Evolutionary conservation across 2,797 vertebrate genomes (phyloP), one percentile per base, ranked within the genome.

Genomic region (Cyclopterus lumpus): DNA sequence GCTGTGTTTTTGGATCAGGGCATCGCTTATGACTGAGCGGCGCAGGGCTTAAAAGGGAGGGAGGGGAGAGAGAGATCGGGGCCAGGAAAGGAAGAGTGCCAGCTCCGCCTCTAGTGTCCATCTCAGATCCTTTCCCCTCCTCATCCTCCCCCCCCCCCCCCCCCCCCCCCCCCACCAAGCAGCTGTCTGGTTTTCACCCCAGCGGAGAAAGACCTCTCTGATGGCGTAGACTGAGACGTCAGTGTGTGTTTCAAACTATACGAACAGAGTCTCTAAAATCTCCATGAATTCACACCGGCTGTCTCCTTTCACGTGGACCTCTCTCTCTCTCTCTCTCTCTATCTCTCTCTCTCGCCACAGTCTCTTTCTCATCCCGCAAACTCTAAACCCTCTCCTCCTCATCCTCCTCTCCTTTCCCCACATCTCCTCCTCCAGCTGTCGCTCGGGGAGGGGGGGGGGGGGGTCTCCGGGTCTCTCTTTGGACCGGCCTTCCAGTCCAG

Each of bases 71-170:
- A 86, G 61, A 84, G 61, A 79, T 72, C 67, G 28, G 28, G 62
- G 85, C 82, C 88, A 91, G 91, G 88, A 92, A 90, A 81, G 86
- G 79, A 79, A 5, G 72, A 48, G 68, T 90, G 92, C 93, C 92
- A 93, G 79, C 79, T 73, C 79, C 76, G 83, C 79, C 86, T 82
- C 73, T 74, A 88, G 89, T 77, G 73, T 88, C 88, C 80, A 81
- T 80, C 75, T 87, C 83, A 61, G 73, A 88, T 86, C 85, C 75
- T 73, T 82, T 75, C 75, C 75, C 81, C 82, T 84, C 81, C 81
- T 84, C 85, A 80, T 92, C 87, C 73, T 83, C 53, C 62, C 55
- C 59, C 80, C 79, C 63, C 84, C 66, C 48, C 49, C 49, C 62
- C 42, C 58, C 42, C 53, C 60, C 44, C 60, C 34, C 58, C 28